Evolutionary conservation across 2,113 vertebrate genomes (phyloP).

Genomic region (Motacilla alba): DNA sequence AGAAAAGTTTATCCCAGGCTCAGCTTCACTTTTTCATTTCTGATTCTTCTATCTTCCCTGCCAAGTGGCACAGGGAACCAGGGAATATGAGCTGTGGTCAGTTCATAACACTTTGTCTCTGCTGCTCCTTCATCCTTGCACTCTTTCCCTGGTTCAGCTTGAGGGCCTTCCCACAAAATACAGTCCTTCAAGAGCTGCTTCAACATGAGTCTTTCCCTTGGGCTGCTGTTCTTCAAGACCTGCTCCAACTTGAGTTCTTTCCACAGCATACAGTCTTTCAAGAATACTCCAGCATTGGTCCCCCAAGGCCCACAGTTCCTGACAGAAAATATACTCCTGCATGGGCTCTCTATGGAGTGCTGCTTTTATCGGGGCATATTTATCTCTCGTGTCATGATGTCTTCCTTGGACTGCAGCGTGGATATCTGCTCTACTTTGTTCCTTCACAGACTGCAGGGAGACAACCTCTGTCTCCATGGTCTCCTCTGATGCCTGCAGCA

Average conservation of each 20-base stretch:
- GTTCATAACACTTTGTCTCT: not conserved
- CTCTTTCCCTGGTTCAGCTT: not conserved
- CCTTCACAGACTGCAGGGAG: not conserved
- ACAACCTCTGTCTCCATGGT: not conserved
- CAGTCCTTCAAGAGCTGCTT: not conserved
- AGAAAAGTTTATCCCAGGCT: not conserved
- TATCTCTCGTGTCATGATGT: fast-evolving
- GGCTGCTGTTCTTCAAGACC: not conserved
- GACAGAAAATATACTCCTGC: not conserved
- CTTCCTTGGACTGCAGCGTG: not conserved
- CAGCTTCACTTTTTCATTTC: not conserved
- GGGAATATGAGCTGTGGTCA: not conserved
- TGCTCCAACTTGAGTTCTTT: not conserved
- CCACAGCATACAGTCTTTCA: not conserved
- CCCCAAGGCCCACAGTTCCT: not conserved
- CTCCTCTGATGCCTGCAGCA: not conserved
- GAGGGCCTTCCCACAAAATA: not conserved
- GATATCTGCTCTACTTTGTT: not conserved
- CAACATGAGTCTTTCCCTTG: not conserved
- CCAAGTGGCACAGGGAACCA: not conserved
- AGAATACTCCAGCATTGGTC: fast-evolving
- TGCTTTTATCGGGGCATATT: not conserved
- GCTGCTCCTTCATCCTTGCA: not conserved
- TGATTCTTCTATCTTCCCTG: not conserved
- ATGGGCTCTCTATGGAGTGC: not conserved